These are phyloP conservation scores for Macroglossus sobrinus DNA, from an alignment of 2,113 vertebrate species.

Conservation along the genomic window DNA sequence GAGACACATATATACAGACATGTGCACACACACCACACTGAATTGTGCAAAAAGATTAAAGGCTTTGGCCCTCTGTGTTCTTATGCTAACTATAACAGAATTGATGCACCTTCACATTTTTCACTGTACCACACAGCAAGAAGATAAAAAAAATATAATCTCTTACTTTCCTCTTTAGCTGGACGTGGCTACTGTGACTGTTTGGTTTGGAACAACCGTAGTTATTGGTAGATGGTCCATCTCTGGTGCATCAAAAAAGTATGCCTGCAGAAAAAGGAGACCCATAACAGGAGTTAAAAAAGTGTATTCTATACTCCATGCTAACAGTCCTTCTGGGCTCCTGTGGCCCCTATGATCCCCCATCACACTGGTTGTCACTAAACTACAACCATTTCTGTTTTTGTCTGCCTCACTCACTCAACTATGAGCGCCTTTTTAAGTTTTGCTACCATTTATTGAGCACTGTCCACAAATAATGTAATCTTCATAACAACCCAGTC, in stretches of 20 bases:
- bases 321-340: background rate
- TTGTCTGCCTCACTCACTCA: background rate
- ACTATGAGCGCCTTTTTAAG: background rate
- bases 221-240: slow-evolving; percentile 56
- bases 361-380: background rate
- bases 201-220: slow-evolving; percentile 75
- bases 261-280: slow-evolving; percentile 80
- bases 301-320: background rate
- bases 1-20: background rate
- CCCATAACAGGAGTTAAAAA: background rate
- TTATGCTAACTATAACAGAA: background rate
- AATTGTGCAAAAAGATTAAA: background rate
- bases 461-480: background rate
- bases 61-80: background rate
- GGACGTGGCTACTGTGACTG: slow-evolving; percentile 67
- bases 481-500: background rate
- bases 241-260: slow-evolving; percentile 92
- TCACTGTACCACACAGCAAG: background rate
- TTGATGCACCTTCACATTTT: background rate
- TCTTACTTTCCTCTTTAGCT: slow-evolving; percentile 73
- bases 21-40: background rate
- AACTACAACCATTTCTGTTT: background rate
- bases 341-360: rapidly evolving
- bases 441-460: background rate
- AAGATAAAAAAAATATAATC: background rate